Base-by-base conservation (phyloP, 1,140 invertebrate species). In the Polypedilum vanderplanki region DNA sequence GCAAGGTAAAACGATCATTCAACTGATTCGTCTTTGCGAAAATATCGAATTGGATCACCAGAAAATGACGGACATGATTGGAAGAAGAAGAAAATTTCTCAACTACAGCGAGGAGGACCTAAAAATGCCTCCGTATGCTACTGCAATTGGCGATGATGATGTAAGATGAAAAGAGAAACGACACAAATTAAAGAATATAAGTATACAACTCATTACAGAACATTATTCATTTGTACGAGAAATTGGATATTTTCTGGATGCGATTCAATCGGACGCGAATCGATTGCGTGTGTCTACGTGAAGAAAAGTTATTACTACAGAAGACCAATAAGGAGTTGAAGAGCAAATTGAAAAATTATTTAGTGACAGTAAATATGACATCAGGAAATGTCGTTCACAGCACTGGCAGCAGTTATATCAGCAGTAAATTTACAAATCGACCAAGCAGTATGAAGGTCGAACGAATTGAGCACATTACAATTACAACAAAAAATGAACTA, bases 371-470 rank as follows among this genome's bases (percentile, higher is more conserved):
- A 46, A 82, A 81, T 41, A 78, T 83, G 0, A 77, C 77, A 67
- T 78, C 78, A n/a, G 81, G 81, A n/a, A 80, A 81, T 76, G 73
- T 82, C 2, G 76, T 78, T n/a, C 76, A 79, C 0, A 70, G 18
- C 7, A 70, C 46, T n/a, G 4, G n/a, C 3, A 57, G 18, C 10
- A 9, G 18, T 5, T 0, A 17, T 4, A 4, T 4, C 3, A 57
- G 20, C 10, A 9, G 18, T 5, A 4, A 18, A 70, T 20, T 18
- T 70, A 3, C 17, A 7, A 18, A 70, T 20, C 77, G 81, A 7
- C 81, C 81, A 40, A 79, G 77, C 33, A 83, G 81, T 73, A 82
- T 82, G 80, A 79, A 80, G n/a, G 80, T 83, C 20, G 80, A 83
- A 67, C 78, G 79, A 5, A 79, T 81, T 3, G 76, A 74, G 0